A percentile compares a stretch with the other conserved stretches of the same genome.
Conservation (phyloP, 2,888 invertebrate genomes). For the Vandiemenella viatica region DNA sequence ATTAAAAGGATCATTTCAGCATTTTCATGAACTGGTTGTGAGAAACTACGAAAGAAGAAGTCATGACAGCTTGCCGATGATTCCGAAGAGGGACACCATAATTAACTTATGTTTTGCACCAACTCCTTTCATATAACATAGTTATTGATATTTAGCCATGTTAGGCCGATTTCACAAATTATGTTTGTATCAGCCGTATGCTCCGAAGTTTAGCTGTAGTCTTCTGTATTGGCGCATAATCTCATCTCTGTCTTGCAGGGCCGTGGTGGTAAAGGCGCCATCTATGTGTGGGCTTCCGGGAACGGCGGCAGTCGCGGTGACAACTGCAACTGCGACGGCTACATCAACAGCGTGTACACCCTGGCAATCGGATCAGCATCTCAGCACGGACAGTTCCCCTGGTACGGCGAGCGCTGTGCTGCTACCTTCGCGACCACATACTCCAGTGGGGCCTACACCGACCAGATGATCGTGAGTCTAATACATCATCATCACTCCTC, state of each 20-base stretch:
- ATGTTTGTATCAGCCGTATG: too few species aligned
- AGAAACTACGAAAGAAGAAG: too few species aligned
- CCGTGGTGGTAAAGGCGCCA: conserved; percentile 61
- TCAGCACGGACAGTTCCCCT: conserved; percentile 65
- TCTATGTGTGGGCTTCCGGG: conserved; percentile 87
- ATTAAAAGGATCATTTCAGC: too few species aligned
- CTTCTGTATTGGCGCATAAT: too few species aligned
- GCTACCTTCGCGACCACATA: conserved; percentile 79
- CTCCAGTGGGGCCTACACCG: conserved; percentile 69
- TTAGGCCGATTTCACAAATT: too few species aligned
- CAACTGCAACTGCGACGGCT: conserved; percentile 88
- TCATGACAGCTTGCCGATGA: too few species aligned
- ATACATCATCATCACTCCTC: conserved; percentile 1
- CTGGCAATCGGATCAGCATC: conserved; percentile 78
- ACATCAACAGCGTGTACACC: conserved; percentile 68
- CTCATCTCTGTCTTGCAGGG: conserved; percentile 36
- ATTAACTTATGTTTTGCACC: too few species aligned
- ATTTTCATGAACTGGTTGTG: too few species aligned
- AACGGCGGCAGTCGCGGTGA: conserved; percentile 74
- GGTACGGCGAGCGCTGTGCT: conserved; percentile 84
- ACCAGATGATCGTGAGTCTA: conserved; percentile 70
- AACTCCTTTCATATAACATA: too few species aligned
- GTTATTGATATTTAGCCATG: too few species aligned
- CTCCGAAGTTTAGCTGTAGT: too few species aligned
- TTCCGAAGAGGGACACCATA: too few species aligned